Base-by-base conservation (phyloP, 2,113 vertebrate genomes). In the Hypanus sabinus region DNA sequence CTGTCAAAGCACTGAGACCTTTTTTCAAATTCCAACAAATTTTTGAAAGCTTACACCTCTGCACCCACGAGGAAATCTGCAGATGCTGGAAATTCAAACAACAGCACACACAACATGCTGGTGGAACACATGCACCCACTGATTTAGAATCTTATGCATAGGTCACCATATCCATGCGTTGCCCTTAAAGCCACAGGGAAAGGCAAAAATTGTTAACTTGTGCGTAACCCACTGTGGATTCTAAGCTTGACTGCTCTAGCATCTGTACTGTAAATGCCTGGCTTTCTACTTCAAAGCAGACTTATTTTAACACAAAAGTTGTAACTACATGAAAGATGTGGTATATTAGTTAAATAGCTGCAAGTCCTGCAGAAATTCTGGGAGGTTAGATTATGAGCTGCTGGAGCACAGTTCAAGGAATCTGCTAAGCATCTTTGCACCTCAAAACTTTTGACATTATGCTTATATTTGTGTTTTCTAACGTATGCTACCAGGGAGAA, bases 281-380 rank as follows among this genome's bases (percentile, higher is more conserved):
- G 12, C 60, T 27, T 85, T 55, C 9, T 33, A 18, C 33, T 88
- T 88, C 60, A 65, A 12, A 30, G 55, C 30, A 88, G 85, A 88
- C 83, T 60, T 30, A 88, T n/a, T 65, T 88, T 88, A 88, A 93
- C 30, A 36, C 4, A 90, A 90, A 36, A 12, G 70, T 93, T 93
- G 22, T 38, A 92, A 8, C 38, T 0, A 38, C 11, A 73, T 20
- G 36, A 46, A 22, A 8, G 38, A 71, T 20, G 8, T 27, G 24
- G 71, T 93, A 38, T 46, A 36, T 73, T 73, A n/a, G 27, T 93
- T 71, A 71, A 46, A 46, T 33, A 93, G 87, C 87, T 33, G 30
- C 27, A 12, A 65, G 18, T 11, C 46, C 83, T 60, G 5, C 5
- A 27, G n/a, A 20, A 55, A 46, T 92, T 11, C 62, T 24, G 20